Conservation (phyloP, 2,113 vertebrate species). For the Cryptotis parvus region DNA sequence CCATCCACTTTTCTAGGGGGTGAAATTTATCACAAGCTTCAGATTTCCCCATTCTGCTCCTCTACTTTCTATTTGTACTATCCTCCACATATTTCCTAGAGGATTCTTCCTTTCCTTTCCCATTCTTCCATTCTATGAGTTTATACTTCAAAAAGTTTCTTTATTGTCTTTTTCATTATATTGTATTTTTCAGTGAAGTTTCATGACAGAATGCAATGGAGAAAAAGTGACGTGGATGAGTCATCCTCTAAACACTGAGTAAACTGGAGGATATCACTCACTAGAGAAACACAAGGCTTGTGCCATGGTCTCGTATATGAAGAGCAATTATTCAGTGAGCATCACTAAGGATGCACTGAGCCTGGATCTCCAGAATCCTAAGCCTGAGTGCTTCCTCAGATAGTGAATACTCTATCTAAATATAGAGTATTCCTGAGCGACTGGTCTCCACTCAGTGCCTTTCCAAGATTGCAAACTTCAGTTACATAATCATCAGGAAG, state of each 20-base stretch:
- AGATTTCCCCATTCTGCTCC: background rate
- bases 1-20: background rate
- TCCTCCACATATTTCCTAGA: background rate
- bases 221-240: background rate
- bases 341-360: no score
- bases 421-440: no score
- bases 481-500: background rate
- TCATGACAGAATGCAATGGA: background rate
- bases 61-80: background rate
- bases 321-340: background rate
- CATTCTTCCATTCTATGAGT: background rate
- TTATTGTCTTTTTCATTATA: background rate
- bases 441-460: background rate
- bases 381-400: no score
- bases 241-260: background rate
- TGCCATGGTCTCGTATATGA: background rate
- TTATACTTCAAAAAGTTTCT: background rate
- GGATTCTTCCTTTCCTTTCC: background rate
- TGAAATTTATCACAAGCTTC: background rate
- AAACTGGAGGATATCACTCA: background rate
- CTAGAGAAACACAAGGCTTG: background rate
- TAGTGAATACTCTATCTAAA: no score
- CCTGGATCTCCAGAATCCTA: no score
- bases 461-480: no score
- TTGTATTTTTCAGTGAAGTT: background rate